A percentile compares a stretch with the other conserved stretches of the same genome.
Conservation (phyloP, 2,113 vertebrate genomes). For the Phycodurus eques region DNA sequence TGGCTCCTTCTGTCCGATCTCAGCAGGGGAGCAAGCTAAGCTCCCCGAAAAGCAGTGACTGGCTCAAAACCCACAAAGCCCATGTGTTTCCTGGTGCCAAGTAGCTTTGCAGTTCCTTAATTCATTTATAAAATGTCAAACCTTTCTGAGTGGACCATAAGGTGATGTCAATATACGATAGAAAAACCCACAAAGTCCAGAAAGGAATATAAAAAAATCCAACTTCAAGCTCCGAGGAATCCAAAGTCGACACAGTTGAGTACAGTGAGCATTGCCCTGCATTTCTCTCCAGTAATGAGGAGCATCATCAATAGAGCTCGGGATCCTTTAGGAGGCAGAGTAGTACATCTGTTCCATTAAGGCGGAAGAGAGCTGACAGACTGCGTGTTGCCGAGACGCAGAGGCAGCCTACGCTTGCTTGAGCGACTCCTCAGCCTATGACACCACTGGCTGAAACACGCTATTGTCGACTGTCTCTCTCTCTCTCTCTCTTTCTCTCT, state of each 20-base stretch:
- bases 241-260: conserved; percentile 28
- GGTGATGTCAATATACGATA: conserved; percentile 1
- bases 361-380: too few relatives aligned
- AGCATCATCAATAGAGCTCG: conserved; percentile 16
- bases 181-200: conserved; percentile 16
- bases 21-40: conserved; percentile 29
- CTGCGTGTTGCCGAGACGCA: conserved; percentile 20
- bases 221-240: conserved; percentile 28
- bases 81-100: conserved; percentile 39
- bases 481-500: conserved; percentile 18
- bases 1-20: conserved; percentile 31
- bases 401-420: conserved; percentile 37
- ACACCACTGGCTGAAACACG: conserved; percentile 60
- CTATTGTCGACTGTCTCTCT: conserved; percentile 39
- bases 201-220: conserved; percentile 18
- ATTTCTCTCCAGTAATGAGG: conserved; percentile 25
- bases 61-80: conserved; percentile 23
- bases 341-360: conserved; percentile 9
- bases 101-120: conserved; percentile 15
- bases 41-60: conserved; percentile 32
- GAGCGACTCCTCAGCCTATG: conserved; percentile 51
- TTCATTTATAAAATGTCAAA: conserved; percentile 16
- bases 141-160: conserved; percentile 5
- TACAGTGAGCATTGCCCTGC: conserved; percentile 16
- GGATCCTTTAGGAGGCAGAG: conserved; percentile 14